phyloP scores from a whole-genome alignment of 1,140 invertebrate genomes.

The Oreohelix idahoensis region DNA sequence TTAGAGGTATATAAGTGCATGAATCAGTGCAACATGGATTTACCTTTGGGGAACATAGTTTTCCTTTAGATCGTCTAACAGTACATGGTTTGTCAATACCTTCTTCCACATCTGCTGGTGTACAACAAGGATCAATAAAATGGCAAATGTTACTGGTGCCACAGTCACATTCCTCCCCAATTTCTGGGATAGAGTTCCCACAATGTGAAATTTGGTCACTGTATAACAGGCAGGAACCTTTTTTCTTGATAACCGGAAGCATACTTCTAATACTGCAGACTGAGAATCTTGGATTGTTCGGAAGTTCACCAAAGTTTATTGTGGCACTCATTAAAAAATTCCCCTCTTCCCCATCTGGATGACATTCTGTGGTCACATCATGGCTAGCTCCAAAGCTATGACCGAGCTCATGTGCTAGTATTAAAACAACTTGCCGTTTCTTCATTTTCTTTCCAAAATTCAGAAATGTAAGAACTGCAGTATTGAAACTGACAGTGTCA shows the following conservation, averaged over 20 bases:
- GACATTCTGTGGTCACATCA: slow-evolving; percentile 53
- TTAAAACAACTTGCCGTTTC: slow-evolving; percentile 44
- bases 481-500: slow-evolving; percentile 53
- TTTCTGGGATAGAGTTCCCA: slow-evolving; percentile 59
- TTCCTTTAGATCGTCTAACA: slow-evolving; percentile 45
- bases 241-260: slow-evolving; percentile 59
- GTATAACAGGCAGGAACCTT: slow-evolving; percentile 48
- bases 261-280: slow-evolving; percentile 61
- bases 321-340: slow-evolving; percentile 64
- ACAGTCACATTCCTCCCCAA: slow-evolving; percentile 67
- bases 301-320: slow-evolving; percentile 48
- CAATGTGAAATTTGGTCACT: slow-evolving; percentile 44
- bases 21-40: slow-evolving; percentile 52
- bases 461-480: slow-evolving; percentile 52
- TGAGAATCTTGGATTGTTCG: slow-evolving; percentile 63
- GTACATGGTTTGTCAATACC: slow-evolving; percentile 53
- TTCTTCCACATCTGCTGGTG: slow-evolving; percentile 45
- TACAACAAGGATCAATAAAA: slow-evolving; percentile 60
- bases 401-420: slow-evolving; percentile 64
- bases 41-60: slow-evolving; percentile 52
- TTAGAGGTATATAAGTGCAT: slow-evolving; percentile 43
- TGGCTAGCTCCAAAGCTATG: slow-evolving; percentile 66
- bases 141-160: slow-evolving; percentile 51
- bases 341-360: slow-evolving; percentile 47
- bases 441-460: slow-evolving; percentile 48